These are phyloP conservation scores for Lycaon pictus DNA, from an alignment of 2,113 vertebrate species.

Conservation along the genomic window DNA sequence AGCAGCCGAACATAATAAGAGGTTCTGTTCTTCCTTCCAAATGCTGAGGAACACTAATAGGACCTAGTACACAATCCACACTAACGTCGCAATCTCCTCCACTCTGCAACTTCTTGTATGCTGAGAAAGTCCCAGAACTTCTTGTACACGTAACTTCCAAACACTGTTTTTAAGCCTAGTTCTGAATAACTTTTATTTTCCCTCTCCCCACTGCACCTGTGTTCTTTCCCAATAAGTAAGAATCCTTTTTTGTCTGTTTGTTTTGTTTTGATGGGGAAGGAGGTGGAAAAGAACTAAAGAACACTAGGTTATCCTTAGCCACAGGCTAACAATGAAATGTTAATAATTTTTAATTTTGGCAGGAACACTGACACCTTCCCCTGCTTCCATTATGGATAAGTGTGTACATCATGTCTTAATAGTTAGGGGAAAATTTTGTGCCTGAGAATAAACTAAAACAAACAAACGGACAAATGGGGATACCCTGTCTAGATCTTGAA, in stretches of 20 bases:
- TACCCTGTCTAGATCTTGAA: neutral
- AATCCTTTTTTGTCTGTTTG: neutral
- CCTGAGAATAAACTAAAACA: neutral
- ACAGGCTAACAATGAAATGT: neutral
- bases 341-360: neutral
- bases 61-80: neutral
- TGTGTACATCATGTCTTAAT: neutral
- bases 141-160: neutral
- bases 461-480: neutral
- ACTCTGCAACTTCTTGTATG: neutral
- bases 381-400: neutral
- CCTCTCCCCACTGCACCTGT: neutral
- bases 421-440: neutral
- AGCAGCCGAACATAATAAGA: neutral
- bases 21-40: neutral
- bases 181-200: neutral
- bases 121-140: conserved; percentile 30
- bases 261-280: neutral
- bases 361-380: neutral
- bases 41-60: neutral
- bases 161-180: neutral
- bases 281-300: neutral
- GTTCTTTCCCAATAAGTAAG: neutral
- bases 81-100: neutral
- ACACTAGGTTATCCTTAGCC: neutral